A percentile compares a stretch with the other conserved stretches of the same genome.
phyloP scores from a whole-genome alignment of 1,140 invertebrate species.

The Pseudomyrmex flavicornis region DNA sequence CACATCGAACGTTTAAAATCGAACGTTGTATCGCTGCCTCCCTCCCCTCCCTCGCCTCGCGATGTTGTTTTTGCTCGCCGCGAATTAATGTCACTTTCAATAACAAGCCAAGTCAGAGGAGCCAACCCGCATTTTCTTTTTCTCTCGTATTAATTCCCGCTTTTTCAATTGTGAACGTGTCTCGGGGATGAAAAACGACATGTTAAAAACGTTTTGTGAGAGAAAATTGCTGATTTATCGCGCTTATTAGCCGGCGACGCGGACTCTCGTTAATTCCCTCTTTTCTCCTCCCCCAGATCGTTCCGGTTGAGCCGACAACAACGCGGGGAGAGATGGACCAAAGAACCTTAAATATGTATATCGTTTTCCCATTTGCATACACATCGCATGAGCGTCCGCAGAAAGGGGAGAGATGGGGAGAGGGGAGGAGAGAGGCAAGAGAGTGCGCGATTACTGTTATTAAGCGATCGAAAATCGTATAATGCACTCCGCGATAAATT shows the following conservation, averaged over 20 bases:
- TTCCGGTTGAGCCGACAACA: background rate
- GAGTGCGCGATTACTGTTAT: constrained; percentile 8
- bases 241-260: background rate
- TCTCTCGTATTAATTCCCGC: background rate
- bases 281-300: background rate
- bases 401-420: background rate
- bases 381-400: background rate
- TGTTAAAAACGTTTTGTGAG: too few species aligned
- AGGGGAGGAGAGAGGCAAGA: too few species aligned
- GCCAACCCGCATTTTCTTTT: too few species aligned
- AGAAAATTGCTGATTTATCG: constrained; percentile 3
- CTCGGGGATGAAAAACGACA: too few species aligned
- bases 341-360: constrained; percentile 13
- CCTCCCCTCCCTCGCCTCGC: background rate
- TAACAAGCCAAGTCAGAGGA: background rate
- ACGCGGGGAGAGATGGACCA: background rate
- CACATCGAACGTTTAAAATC: background rate
- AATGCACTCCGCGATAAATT: constrained; percentile 7
- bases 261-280: background rate
- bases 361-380: constrained; percentile 30
- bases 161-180: too few species aligned
- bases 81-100: constrained; percentile 13
- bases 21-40: background rate
- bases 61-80: background rate
- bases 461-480: constrained; percentile 30